phyloP scores from a whole-genome alignment of 2,113 vertebrate species.

The Pangasianodon hypophthalmus region DNA sequence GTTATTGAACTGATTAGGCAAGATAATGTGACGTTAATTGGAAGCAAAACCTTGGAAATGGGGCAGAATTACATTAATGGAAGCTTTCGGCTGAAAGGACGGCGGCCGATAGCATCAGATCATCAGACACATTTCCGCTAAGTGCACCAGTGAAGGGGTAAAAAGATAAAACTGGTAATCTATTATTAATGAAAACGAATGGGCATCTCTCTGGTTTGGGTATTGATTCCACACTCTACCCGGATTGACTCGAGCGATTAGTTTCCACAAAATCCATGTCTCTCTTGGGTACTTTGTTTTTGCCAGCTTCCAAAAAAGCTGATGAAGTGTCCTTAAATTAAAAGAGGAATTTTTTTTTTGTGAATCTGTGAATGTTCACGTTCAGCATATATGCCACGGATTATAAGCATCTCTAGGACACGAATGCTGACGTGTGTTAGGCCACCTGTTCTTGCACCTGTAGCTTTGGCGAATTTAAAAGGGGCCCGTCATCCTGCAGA shows the following conservation, averaged over 20 bases:
- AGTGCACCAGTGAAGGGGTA: slow-evolving; percentile 68
- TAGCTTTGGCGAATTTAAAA: slow-evolving; percentile 35
- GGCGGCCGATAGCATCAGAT: slow-evolving; percentile 70
- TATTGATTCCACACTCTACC: slow-evolving; percentile 72
- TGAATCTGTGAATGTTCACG: neutral
- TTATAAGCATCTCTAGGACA: neutral
- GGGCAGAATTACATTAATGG: slow-evolving; percentile 72
- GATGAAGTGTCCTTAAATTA: neutral
- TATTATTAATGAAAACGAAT: slow-evolving; percentile 79
- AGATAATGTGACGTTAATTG: slow-evolving; percentile 75
- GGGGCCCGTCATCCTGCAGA: slow-evolving; percentile 10
- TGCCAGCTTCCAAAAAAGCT: neutral
- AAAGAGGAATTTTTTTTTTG: neutral
- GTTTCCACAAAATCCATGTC: slow-evolving; percentile 15
- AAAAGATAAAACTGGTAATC: slow-evolving; percentile 65
- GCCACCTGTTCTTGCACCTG: slow-evolving; percentile 51
- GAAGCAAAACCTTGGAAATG: slow-evolving; percentile 72
- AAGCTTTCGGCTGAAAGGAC: slow-evolving; percentile 57
- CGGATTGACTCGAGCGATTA: slow-evolving; percentile 54
- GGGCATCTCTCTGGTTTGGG: slow-evolving; percentile 62
- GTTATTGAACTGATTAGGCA: slow-evolving; percentile 55
- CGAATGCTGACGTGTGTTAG: neutral
- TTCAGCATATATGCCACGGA: neutral
- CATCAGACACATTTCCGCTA: slow-evolving; percentile 72
- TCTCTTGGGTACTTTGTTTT: neutral